Base-by-base conservation (phyloP, 2,113 vertebrate species). In the Phylloscopus trochiloides region DNA sequence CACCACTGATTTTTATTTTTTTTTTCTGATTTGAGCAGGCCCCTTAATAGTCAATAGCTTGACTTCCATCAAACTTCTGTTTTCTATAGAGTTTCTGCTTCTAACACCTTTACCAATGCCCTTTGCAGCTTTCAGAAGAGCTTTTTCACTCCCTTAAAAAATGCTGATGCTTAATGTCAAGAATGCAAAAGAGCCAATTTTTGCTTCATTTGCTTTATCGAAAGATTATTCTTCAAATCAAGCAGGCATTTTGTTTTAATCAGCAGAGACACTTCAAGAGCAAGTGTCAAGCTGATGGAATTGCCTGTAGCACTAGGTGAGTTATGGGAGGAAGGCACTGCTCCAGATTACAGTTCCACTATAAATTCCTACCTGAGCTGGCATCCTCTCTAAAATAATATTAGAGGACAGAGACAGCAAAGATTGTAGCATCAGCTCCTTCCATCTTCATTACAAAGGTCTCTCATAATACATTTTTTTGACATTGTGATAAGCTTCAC, bases 241-340 rank as follows among this genome's bases (percentile, higher is more conserved):
- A 74, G 63, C 43, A 47, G 62, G 63, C 92, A 68, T 90, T 96
- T 67, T 91, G 57, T 95, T 96, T 86, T 89, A 95, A 95, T 94
- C 80, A 94, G 68, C n/a, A 70, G 77, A 91, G 91, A 43, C 57
- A 73, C 45, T 85, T 84, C 94, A 81, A 92, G 96, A 97, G 65
- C 96, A 97, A 95, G 59, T 29, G 45, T 89, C 90, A 96, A 54
- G 40, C 45, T 97, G 90, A 96, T 51, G 95, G 65, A 95, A 96
- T 62, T 92, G 75, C 62, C 89, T 95, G 72, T 79, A 92, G 86
- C 86, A 79, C 59, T 50, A 51, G 28, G 78, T 94, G 90, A 97
- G 72, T 93, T 95, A 96, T 88, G 40, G 74, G 67, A 91, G 47
- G 74, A 94, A 86, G 19, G 21, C 72, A 92, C 42, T 57, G 86